A percentile compares a stretch with the other conserved stretches of the same genome.
These are phyloP conservation scores for Pygoscelis antarcticus DNA, from an alignment of 2,113 vertebrate genomes.

Conservation along the genomic window DNA sequence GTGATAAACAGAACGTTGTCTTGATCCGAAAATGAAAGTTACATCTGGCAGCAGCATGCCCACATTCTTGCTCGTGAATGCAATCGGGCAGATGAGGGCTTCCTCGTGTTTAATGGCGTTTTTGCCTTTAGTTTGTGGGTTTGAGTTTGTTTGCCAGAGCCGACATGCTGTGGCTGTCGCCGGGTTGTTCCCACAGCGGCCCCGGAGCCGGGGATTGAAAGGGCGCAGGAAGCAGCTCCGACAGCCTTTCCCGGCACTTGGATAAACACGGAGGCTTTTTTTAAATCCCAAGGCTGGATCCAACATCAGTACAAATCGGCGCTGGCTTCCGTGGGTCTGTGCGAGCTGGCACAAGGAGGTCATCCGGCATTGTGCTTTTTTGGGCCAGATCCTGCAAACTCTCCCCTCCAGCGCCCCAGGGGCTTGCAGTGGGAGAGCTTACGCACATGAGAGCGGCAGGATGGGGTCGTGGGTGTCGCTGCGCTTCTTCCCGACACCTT, in stretches of 20 bases:
- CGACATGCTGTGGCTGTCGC: fast-evolving
- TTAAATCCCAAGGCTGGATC: not conserved
- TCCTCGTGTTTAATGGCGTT: not conserved
- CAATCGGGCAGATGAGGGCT: not conserved
- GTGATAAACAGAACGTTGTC: fast-evolving
- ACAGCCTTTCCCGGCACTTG: not conserved
- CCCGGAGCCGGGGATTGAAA: fast-evolving
- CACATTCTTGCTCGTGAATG: not conserved
- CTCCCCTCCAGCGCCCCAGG: fast-evolving
- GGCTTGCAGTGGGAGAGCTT: not conserved
- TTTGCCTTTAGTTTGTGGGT: not conserved
- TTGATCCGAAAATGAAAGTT: not conserved
- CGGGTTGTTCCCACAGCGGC: fast-evolving
- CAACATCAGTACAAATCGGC: not conserved
- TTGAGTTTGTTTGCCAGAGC: not conserved
- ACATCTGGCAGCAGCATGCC: not conserved
- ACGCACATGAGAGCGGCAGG: fast-evolving
- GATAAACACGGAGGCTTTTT: not conserved
- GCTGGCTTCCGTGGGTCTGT: not conserved
- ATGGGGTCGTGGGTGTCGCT: not conserved
- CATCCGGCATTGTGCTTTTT: not conserved
- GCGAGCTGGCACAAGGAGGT: not conserved
- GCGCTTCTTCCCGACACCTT: not conserved
- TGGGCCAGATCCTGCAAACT: not conserved
- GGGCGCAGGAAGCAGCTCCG: not conserved